These are phyloP conservation scores for Pelmatolapia mariae DNA, from an alignment of 2,113 vertebrate species.

Conservation along the genomic window DNA sequence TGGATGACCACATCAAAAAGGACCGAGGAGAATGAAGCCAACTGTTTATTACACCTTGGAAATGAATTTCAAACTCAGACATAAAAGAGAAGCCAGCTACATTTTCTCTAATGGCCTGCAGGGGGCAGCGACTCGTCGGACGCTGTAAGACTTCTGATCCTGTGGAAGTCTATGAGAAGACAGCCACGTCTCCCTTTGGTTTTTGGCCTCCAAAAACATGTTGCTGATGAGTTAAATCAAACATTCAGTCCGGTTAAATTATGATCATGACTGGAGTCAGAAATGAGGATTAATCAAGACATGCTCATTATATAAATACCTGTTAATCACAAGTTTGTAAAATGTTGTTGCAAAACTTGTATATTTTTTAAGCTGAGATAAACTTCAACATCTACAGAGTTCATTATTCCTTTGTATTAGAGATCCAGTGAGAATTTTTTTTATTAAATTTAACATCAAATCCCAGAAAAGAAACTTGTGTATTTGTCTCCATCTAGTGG, in stretches of 20 bases:
- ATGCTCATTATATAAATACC: neutral
- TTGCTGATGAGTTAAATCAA: neutral
- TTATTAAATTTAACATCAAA: no score
- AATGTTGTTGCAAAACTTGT: neutral
- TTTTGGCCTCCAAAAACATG: neutral
- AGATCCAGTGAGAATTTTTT: neutral
- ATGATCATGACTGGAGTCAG: neutral
- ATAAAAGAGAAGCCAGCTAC: neutral
- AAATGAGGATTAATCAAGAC: neutral
- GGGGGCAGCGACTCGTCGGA: neutral
- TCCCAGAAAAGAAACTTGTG: neutral
- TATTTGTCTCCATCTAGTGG: neutral
- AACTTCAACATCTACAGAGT: neutral
- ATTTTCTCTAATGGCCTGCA: neutral
- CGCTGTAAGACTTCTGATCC: rapidly evolving
- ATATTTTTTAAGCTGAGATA: neutral
- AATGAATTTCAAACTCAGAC: neutral
- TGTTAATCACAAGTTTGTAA: neutral
- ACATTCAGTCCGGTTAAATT: neutral
- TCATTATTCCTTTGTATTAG: neutral
- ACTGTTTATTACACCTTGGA: neutral
- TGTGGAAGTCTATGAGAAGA: neutral
- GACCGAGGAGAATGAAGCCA: neutral
- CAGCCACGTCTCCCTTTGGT: neutral
- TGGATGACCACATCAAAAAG: neutral